A percentile compares a stretch with the other conserved stretches of the same genome.
Evolutionary conservation across 1,140 invertebrate species (phyloP).

Genomic region (Paraescarpia echinospica): DNA sequence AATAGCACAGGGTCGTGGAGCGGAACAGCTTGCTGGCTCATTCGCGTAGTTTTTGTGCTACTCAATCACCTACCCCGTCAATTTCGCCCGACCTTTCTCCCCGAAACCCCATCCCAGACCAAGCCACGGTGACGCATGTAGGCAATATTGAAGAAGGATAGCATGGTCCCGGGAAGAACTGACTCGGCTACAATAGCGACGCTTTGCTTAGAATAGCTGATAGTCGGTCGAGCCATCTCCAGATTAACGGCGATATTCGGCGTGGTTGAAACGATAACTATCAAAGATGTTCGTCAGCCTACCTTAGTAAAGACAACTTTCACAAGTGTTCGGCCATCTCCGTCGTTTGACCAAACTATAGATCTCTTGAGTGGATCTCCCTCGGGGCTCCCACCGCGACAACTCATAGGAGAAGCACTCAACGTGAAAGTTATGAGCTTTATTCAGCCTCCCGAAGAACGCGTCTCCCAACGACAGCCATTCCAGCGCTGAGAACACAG

Average conservation of each 20-base stretch:
- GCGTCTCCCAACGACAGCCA: not conserved
- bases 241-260: not conserved
- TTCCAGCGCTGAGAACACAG: not conserved
- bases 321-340: not conserved
- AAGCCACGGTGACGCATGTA: not conserved
- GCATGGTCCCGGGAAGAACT: not conserved
- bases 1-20: not conserved
- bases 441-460: not conserved
- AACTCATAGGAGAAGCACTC: not conserved
- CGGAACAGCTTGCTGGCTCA: not conserved
- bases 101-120: not conserved
- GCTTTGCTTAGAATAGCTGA: not conserved
- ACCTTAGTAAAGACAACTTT: not conserved
- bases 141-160: not conserved
- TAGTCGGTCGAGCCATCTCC: not conserved
- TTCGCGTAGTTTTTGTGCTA: not conserved
- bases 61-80: not conserved
- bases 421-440: not conserved
- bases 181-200: not conserved
- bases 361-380: not conserved
- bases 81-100: not conserved
- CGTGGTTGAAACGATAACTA: not conserved
- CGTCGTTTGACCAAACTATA: not conserved
- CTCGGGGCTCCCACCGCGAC: not conserved
- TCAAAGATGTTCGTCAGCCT: not conserved